A percentile compares a stretch with the other conserved stretches of the same genome.
Conservation (phyloP, 2,797 vertebrate genomes). For the Orientallactaga sibirica region DNA sequence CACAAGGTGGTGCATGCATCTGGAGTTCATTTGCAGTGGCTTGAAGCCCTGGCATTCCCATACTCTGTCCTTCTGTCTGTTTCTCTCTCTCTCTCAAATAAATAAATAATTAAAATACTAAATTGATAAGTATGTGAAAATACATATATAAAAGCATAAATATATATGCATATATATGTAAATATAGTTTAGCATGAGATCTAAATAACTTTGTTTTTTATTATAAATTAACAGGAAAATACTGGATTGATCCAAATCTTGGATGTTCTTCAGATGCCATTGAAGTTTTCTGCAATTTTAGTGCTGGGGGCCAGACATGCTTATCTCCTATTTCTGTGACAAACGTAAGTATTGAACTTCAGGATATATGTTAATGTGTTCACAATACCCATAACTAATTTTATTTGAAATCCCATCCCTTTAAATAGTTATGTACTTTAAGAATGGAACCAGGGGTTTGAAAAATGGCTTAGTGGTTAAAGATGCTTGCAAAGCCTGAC, state of each 20-base stretch:
- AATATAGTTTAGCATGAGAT: slow-evolving; percentile 31
- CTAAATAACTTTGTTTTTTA: slow-evolving; percentile 64
- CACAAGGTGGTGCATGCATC: no score
- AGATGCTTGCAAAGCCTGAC: no score
- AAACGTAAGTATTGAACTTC: slow-evolving; percentile 90
- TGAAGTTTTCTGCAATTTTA: slow-evolving; percentile 98
- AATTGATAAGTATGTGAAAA: no score
- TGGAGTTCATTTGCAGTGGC: no score
- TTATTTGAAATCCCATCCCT: not conserved
- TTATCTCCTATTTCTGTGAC: slow-evolving; percentile 92
- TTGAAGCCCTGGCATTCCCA: no score
- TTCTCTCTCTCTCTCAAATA: no score
- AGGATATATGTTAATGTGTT: not conserved
- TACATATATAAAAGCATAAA: no score
- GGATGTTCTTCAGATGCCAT: slow-evolving; percentile 97
- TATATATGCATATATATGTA: not conserved
- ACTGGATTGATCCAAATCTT: slow-evolving; percentile 98
- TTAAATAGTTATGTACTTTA: slow-evolving; percentile 53
- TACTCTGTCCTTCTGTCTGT: no score
- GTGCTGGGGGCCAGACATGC: slow-evolving; percentile 97
- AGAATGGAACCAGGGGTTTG: slow-evolving; percentile 25
- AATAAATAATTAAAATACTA: no score
- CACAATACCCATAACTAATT: not conserved
- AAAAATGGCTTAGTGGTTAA: no score
- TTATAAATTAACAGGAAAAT: slow-evolving; percentile 91